Evolutionary conservation across 2,113 vertebrate species (phyloP), one percentile per base, ranked within the genome.

Genomic region (Shinisaurus crocodilurus): DNA sequence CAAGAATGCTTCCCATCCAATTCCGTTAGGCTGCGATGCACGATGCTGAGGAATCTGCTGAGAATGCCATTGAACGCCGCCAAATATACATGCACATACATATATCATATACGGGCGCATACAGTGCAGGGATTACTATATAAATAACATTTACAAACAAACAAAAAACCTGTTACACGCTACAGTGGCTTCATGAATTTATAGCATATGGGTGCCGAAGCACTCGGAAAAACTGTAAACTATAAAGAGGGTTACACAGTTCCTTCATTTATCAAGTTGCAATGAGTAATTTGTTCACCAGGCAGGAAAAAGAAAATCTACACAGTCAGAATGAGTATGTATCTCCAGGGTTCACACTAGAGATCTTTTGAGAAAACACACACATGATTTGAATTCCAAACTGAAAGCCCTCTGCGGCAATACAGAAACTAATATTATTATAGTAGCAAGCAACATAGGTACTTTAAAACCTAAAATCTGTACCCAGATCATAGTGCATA

Each of bases 341-440:
- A 95, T 95, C 95, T 96, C 92, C 90, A 93, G 95, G 93, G 91
- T 93, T 96, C 93, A 95, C 94, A 95, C 94, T 92, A 93, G 95
- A 96, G 94, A 96, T 93, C 91, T 92, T 95, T 95, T 95, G 93
- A 90, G 90, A 96, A 96, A 96, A 95, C 93, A n/a, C n/a, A n/a
- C n/a, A 95, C 94, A 95, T 85, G 88, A 95, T 95, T 95, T 96
- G 95, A 96, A 96, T 96, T 96, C 96, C 94, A 94, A 96, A 95
- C 93, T 0, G 1, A 95, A 94, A 82, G 86, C 93, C 89, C 93
- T 10, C 54, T 87, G 88, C 88, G 81, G 91, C 91, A 93, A 57
- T 5, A 86, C 84, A 79, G 32, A 65, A 90, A 43, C 92, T 94
- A 95, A 95, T 95, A 93, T 92, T 95, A 91, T 93, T 92, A 86